phyloP scores from a whole-genome alignment of 1,140 invertebrate species.

The Zaprionus africanus region DNA sequence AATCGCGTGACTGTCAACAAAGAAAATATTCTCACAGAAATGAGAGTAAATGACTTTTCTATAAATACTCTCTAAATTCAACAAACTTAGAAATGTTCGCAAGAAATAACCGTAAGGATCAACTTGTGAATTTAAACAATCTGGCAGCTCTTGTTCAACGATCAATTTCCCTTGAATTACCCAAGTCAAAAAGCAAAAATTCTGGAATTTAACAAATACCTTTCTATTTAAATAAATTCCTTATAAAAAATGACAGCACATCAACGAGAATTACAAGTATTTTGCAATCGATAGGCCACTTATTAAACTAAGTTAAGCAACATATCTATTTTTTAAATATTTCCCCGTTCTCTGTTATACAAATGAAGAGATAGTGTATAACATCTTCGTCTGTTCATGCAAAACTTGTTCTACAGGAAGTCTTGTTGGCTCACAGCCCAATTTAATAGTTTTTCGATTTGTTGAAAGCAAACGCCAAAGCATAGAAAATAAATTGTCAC shows the following conservation, averaged over 20 bases:
- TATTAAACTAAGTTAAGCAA: background rate
- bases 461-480: slow-evolving; percentile 78
- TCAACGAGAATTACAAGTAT: background rate
- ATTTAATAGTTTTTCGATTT: slow-evolving; percentile 83
- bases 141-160: background rate
- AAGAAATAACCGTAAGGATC: background rate
- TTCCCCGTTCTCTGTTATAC: background rate
- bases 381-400: background rate
- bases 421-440: slow-evolving; percentile 71
- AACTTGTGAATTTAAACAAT: background rate
- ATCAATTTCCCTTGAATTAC: background rate
- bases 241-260: background rate
- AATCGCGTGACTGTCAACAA: slow-evolving; percentile 71
- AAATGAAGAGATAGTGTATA: slow-evolving; percentile 15
- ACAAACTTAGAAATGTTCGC: background rate
- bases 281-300: background rate
- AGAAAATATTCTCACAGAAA: slow-evolving; percentile 11
- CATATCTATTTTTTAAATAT: background rate
- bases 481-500: slow-evolving; percentile 81
- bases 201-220: background rate
- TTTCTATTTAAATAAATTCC: background rate
- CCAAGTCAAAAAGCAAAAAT: too few relatives aligned
- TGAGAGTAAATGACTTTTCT: slow-evolving; percentile 6
- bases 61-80: slow-evolving; percentile 17
- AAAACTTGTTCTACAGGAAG: background rate